Evolutionary conservation across 2,888 invertebrate genomes (phyloP).

Genomic region (Andrena hattorfiana): DNA sequence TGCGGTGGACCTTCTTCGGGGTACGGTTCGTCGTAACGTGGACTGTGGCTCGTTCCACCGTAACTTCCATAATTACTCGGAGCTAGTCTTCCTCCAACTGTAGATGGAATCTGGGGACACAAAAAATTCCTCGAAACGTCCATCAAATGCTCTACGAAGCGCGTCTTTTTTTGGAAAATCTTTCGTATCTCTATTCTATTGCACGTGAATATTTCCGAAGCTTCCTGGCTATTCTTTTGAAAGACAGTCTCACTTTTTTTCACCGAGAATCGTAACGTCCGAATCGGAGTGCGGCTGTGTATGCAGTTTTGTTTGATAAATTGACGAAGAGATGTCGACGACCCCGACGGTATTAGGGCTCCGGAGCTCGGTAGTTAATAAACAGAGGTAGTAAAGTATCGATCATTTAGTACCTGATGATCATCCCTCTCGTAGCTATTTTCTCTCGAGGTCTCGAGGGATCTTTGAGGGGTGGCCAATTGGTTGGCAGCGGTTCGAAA

Average conservation of each 20-base stretch:
- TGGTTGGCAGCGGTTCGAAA: slow-evolving; percentile 92
- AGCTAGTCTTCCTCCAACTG: slow-evolving; percentile 74
- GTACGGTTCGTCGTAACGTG: slow-evolving; percentile 81
- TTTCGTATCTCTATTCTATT: neutral
- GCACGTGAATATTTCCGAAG: too few species aligned
- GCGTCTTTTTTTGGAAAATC: neutral
- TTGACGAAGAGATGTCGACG: neutral
- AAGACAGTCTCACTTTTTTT: neutral
- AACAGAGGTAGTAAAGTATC: slow-evolving; percentile 14
- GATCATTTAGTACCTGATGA: slow-evolving; percentile 84
- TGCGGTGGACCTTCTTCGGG: slow-evolving; percentile 79
- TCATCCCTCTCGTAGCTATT: slow-evolving; percentile 94
- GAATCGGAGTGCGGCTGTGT: neutral
- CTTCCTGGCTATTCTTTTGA: neutral
- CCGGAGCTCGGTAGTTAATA: neutral
- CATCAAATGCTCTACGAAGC: neutral
- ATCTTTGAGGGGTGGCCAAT: slow-evolving; percentile 92
- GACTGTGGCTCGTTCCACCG: slow-evolving; percentile 84
- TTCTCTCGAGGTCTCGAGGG: slow-evolving; percentile 92
- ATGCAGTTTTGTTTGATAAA: too few species aligned
- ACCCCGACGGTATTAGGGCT: neutral
- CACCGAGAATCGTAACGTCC: neutral
- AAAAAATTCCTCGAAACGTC: slow-evolving; percentile 1
- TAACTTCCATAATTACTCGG: slow-evolving; percentile 82
- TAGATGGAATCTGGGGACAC: slow-evolving; percentile 77